Conservation (phyloP, 2,888 invertebrate genomes). For the Andrena chrysosceles region DNA sequence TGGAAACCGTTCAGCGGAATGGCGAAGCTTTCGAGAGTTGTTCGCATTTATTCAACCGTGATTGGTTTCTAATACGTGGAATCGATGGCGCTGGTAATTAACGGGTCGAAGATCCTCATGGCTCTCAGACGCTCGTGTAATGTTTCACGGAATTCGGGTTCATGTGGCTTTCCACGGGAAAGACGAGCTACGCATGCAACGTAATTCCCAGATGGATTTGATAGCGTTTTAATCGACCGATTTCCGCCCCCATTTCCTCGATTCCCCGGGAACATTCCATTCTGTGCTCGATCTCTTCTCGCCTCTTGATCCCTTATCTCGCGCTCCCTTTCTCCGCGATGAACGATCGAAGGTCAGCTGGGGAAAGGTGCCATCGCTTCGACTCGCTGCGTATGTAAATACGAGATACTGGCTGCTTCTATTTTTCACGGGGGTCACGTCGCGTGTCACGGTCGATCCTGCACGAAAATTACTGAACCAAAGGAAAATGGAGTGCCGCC, state of each 20-base stretch:
- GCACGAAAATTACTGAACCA: neutral
- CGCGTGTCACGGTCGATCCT: neutral
- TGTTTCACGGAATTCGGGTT: slow-evolving; percentile 12
- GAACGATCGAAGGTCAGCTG: slow-evolving; percentile 4
- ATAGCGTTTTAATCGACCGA: slow-evolving; percentile 54
- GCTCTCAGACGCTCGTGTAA: slow-evolving; percentile 14
- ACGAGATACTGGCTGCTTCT: neutral
- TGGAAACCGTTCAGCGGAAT: slow-evolving; percentile 9
- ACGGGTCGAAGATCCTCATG: neutral
- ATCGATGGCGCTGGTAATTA: slow-evolving; percentile 29
- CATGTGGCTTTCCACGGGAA: slow-evolving; percentile 32
- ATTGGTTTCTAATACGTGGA: slow-evolving; percentile 2
- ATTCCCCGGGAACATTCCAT: slow-evolving; percentile 40
- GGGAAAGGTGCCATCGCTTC: neutral
- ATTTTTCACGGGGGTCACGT: neutral
- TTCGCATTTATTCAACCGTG: neutral
- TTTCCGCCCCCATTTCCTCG: slow-evolving; percentile 55
- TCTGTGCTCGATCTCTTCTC: slow-evolving; percentile 25
- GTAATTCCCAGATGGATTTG: slow-evolving; percentile 43
- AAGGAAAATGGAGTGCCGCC: neutral
- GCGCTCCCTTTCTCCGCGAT: neutral
- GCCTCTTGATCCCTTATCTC: neutral
- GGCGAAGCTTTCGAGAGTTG: neutral
- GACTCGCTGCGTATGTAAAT: neutral
- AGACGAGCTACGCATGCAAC: slow-evolving; percentile 36